Evolutionary conservation across 2,797 vertebrate species (phyloP).

Genomic region (Spheniscus humboldti): DNA sequence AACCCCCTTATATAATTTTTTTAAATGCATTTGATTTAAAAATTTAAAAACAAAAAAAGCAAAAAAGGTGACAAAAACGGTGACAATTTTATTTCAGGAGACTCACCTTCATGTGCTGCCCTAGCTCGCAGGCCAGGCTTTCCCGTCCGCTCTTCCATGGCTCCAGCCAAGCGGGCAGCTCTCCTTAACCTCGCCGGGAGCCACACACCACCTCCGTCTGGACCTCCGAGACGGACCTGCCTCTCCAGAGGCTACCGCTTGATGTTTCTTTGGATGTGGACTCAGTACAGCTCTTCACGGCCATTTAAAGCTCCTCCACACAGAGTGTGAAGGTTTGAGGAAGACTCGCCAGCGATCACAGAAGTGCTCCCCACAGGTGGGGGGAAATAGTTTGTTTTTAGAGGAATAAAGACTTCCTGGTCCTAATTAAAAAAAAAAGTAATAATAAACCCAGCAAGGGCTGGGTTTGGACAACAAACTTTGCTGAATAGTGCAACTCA

Average conservation of each 20-base stretch:
- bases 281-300: fast-evolving
- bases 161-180: background rate
- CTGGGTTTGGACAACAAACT: background rate
- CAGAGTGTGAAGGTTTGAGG: background rate
- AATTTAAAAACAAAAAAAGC: background rate
- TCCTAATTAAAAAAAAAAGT: background rate
- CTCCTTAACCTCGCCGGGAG: background rate
- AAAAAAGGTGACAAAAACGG: background rate
- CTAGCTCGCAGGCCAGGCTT: background rate
- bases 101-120: background rate
- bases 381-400: background rate
- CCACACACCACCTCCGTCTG: background rate
- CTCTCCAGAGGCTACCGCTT: background rate
- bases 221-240: background rate
- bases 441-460: background rate
- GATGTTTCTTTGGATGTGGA: background rate
- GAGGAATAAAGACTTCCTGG: background rate
- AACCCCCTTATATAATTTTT: background rate
- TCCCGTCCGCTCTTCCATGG: fast-evolving
- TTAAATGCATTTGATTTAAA: background rate
- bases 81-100: background rate
- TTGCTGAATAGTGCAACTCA: background rate
- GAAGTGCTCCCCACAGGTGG: background rate
- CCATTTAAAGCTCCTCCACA: background rate
- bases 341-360: background rate